Base-by-base conservation (phyloP, 1,140 invertebrate species). In the Euura saliciscinereae region DNA sequence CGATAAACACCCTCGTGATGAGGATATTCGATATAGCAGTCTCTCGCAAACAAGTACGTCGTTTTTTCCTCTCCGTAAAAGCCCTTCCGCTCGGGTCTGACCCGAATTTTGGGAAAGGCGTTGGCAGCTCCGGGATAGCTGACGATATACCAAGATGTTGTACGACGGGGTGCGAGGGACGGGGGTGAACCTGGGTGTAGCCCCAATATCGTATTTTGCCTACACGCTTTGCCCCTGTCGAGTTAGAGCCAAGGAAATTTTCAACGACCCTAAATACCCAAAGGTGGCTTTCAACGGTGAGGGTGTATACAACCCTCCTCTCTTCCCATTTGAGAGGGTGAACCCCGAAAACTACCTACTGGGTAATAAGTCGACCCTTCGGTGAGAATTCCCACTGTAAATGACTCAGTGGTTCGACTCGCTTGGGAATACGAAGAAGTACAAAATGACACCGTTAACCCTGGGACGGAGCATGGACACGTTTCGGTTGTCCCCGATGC, bases 301-400 rank as follows among this genome's bases (percentile, higher is more conserved):
- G 28, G 28, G 28, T 28, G 28, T 28, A 28, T 28, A 28, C 28
- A 28, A 28, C 28, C 13, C 51, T 59, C 10, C 51, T 59, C 51
- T 3, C 51, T 59, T 4, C 13, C 51, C 13, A 11, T 59, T n/a
- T 6, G 13, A 3, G 3, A 59, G 3, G 51, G 51, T 28, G 13
- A 59, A 59, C 3, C 13, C 51, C 51, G 10, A n/a, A n/a, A 59
- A 59, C 51, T 59, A 59, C 51, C 51, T 59, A n/a, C 3, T 59
- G 13, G 51, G 51, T 59, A 59, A 59, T 59, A 59, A 59, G 51
- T 59, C 51, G 51, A 59, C 51, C 51, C 51, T 59, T 59, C 51
- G 51, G 51, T 6, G 51, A 8, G 51, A 59, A 59, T 59, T 59
- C 13, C 51, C 10, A n/a, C 8, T 11, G 8, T 59, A 59, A 11